Evolutionary conservation across 2,113 vertebrate genomes (phyloP).

Genomic region (Motacilla alba): DNA sequence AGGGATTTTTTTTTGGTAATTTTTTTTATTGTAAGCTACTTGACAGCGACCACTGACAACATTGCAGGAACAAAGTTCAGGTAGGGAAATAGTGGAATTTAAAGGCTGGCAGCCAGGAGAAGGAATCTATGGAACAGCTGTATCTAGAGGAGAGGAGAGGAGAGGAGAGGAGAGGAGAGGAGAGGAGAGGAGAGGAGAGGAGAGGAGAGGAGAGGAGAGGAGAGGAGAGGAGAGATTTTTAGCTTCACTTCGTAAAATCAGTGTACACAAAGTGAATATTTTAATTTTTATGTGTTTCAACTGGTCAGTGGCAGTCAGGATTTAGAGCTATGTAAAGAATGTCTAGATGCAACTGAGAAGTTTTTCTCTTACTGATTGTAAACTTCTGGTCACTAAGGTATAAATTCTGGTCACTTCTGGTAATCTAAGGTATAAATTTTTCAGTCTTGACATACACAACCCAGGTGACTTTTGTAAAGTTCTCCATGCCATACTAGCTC

Average conservation of each 20-base stretch:
- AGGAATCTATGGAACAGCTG: not conserved
- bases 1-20: fast-evolving
- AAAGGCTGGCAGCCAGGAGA: not conserved
- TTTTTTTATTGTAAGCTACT: not conserved
- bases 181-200: not conserved
- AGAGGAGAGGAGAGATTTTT: not conserved
- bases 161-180: not conserved
- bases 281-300: not conserved
- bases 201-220: not conserved
- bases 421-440: not conserved
- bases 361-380: not conserved
- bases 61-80: not conserved
- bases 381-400: not conserved
- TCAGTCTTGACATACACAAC: not conserved
- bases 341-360: not conserved
- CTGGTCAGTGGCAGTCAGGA: not conserved
- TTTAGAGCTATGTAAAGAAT: not conserved
- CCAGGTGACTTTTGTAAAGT: not conserved
- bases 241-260: not conserved
- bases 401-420: not conserved
- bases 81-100: not conserved
- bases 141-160: not conserved
- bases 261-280: not conserved
- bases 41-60: not conserved
- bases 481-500: not conserved